A percentile compares a stretch with the other conserved stretches of the same genome.
These are phyloP conservation scores for Selenia dentaria DNA, from an alignment of 2,888 invertebrate species.

Conservation along the genomic window DNA sequence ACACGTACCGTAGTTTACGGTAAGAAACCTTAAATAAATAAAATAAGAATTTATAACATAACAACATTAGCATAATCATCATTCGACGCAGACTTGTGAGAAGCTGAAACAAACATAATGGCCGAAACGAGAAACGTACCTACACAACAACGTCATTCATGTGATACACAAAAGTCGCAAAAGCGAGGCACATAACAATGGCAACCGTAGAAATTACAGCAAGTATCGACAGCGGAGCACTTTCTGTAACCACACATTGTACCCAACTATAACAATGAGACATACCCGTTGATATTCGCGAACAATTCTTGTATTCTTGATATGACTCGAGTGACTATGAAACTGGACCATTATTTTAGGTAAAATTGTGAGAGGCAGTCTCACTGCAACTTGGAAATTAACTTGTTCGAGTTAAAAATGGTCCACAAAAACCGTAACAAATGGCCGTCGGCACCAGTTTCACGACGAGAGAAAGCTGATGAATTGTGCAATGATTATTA, in stretches of 20 bases:
- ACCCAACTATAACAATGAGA: conserved; percentile 47
- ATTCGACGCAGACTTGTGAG: conserved; percentile 15
- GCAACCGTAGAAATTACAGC: conserved; percentile 57
- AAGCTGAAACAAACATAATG: conserved; percentile 33
- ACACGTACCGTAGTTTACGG: no score
- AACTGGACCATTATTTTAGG: no score
- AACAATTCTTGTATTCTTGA: conserved; percentile 7
- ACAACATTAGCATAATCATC: conserved; percentile 14
- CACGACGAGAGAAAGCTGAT: conserved; percentile 44
- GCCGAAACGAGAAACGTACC: conserved; percentile 44
- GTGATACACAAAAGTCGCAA: conserved; percentile 54
- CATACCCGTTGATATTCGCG: conserved; percentile 38
- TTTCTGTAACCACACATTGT: conserved; percentile 55
- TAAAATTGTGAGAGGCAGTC: conserved; percentile 23
- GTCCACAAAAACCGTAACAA: conserved; percentile 38
- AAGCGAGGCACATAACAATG: conserved; percentile 53
- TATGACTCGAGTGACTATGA: not conserved
- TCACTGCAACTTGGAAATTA: conserved; percentile 24
- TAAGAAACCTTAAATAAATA: no score
- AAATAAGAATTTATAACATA: no score
- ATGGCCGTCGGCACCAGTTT: conserved; percentile 38
- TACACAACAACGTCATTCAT: conserved; percentile 50
- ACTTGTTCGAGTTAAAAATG: conserved; percentile 28
- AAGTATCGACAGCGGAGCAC: conserved; percentile 57
- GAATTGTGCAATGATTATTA: conserved; percentile 44